These are phyloP conservation scores for Danio aesculapii DNA, from an alignment of 2,797 vertebrate species.

Conservation along the genomic window DNA sequence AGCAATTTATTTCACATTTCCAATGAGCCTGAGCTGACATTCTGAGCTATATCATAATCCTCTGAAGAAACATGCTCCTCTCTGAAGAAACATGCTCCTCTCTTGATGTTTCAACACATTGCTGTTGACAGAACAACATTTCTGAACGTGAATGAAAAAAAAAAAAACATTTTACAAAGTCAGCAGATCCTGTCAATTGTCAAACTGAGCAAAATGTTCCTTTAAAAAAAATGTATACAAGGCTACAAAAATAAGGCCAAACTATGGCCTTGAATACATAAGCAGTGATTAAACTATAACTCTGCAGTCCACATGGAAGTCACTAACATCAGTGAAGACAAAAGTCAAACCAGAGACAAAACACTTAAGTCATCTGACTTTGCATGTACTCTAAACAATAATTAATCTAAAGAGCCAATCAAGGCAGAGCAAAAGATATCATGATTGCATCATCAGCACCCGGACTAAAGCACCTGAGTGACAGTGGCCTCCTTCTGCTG, in stretches of 20 bases:
- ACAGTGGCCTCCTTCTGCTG: not conserved
- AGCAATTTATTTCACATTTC: too few species aligned
- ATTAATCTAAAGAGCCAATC: slow-evolving; percentile 60
- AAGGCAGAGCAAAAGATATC: slow-evolving; percentile 62
- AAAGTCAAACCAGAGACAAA: slow-evolving; percentile 8
- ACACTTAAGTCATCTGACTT: slow-evolving; percentile 29
- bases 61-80: not conserved
- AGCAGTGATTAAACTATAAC: slow-evolving; percentile 25
- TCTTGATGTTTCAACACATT: not conserved
- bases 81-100: not conserved
- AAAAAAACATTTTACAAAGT: not conserved
- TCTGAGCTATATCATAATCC: not conserved
- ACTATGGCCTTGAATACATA: slow-evolving; percentile 4
- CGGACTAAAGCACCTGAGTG: slow-evolving; percentile 8
- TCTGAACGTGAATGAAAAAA: not conserved
- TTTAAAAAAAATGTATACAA: not conserved
- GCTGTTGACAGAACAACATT: not conserved
- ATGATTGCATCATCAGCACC: slow-evolving; percentile 31
- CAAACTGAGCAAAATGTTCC: not conserved
- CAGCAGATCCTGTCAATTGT: not conserved
- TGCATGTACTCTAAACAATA: slow-evolving; percentile 57
- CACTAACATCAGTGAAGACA: slow-evolving; percentile 6
- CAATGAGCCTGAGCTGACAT: not conserved
- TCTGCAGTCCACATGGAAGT: not conserved
- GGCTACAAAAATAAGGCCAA: not conserved